These are phyloP conservation scores for Phasia obesa DNA, from an alignment of 2,888 invertebrate species.

Conservation along the genomic window DNA sequence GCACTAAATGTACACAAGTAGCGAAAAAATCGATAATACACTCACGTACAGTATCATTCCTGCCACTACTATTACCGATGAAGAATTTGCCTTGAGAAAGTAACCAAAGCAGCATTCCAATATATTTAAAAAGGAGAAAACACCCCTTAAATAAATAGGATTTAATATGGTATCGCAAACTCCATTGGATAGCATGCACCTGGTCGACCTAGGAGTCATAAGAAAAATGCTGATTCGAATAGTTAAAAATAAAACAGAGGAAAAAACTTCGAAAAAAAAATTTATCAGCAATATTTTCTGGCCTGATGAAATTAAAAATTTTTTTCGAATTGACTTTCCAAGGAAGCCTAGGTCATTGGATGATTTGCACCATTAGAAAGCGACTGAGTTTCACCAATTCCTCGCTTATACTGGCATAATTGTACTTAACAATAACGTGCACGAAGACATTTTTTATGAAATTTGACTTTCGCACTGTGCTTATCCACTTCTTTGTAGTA, in stretches of 20 bases:
- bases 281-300: conserved; percentile 23
- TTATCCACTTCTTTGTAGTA: conserved; percentile 23
- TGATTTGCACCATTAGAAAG: too few species aligned
- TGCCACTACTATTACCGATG: conserved; percentile 42
- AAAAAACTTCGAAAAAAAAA: conserved; percentile 18
- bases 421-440: too few species aligned
- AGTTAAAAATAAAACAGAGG: background rate
- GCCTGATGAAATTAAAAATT: too few species aligned
- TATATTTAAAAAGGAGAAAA: conserved; percentile 32
- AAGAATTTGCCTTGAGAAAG: conserved; percentile 47
- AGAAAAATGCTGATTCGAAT: conserved; percentile 33
- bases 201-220: conserved; percentile 5
- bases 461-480: conserved; percentile 12
- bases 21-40: conserved; percentile 16
- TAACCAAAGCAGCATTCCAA: conserved; percentile 36
- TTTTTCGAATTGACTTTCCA: too few species aligned
- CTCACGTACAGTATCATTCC: conserved; percentile 36
- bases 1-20: conserved; percentile 45
- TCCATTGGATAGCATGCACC: background rate
- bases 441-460: conserved; percentile 23
- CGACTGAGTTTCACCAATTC: too few species aligned
- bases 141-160: conserved; percentile 23
- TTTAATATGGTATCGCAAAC: too few species aligned
- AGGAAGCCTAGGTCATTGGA: too few species aligned
- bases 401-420: too few species aligned